A percentile compares a stretch with the other conserved stretches of the same genome.
Conservation (phyloP, 2,888 invertebrate genomes). For the Myathropa florea region DNA sequence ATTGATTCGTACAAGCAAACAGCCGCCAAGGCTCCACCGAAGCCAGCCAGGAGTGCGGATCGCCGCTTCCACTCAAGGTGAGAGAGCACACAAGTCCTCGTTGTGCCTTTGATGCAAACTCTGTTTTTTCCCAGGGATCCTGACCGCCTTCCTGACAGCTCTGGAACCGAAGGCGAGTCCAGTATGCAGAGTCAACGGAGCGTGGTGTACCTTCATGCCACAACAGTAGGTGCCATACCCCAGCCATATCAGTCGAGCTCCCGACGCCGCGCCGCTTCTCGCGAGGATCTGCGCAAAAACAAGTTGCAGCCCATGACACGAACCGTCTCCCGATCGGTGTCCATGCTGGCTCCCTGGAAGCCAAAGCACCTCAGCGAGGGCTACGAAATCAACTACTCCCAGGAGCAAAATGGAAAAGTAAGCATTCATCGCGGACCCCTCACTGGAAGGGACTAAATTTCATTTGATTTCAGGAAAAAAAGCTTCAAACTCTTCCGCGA, state of each 20-base stretch:
- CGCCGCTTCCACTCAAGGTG: constrained; percentile 76
- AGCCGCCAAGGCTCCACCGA: constrained; percentile 77
- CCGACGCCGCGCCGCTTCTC: constrained; percentile 85
- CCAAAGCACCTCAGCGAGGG: constrained; percentile 88
- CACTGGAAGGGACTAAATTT: background rate
- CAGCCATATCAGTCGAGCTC: constrained; percentile 84
- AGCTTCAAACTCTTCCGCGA: constrained; percentile 77
- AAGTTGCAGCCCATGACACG: constrained; percentile 82
- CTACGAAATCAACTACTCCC: constrained; percentile 90
- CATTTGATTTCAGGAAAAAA: constrained; percentile 70
- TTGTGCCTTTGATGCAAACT: background rate
- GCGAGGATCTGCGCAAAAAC: constrained; percentile 86
- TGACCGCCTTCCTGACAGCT: constrained; percentile 80
- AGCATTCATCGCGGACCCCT: background rate
- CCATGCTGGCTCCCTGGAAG: constrained; percentile 92
- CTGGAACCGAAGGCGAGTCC: constrained; percentile 87
- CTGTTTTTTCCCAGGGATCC: constrained; percentile 74
- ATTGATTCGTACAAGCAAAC: constrained; percentile 70
- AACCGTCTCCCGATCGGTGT: constrained; percentile 89
- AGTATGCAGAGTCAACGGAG: constrained; percentile 92
- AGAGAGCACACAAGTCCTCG: background rate
- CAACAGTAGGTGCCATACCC: constrained; percentile 93
- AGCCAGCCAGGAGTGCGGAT: constrained; percentile 79
- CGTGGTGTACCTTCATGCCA: constrained; percentile 91
- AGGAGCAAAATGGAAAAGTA: constrained; percentile 81